Base-by-base conservation (phyloP, 2,888 invertebrate genomes). In the Drosophila stalkeri region DNA sequence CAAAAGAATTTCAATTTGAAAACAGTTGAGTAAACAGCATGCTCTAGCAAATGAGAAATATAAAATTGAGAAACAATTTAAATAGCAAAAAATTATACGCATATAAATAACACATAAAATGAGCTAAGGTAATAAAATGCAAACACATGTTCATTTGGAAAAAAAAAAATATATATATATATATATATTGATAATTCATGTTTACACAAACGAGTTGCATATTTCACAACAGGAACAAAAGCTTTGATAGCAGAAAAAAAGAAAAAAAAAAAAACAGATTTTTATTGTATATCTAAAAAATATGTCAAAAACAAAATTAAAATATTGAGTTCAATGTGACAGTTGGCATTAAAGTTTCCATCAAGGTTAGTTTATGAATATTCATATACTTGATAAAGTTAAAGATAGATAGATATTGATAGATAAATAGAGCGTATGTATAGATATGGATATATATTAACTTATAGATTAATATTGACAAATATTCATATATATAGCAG, bases 71-170 rank as follows among this genome's bases (percentile, higher is more conserved):
- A 51, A 41, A 41, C 31, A 51, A 27, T 31, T 41, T 14, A 35
- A 46, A 59, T 47, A 27, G 18, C 43, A 20, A 44, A 20, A n/a
- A 20, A 20, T 12, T 20, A 14, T 14, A 6, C 20, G 16, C 6
- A 16, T 31, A 14, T 20, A 31, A 14, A 16, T 56, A 49, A 18
- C 31, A 16, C 31, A 41, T 18, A 9, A 49, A 39, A 47, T 39
- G 39, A 37, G 23, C 12, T 63, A 18, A 33, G 27, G n/a, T 64
- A 43, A 27, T 23, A 23, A 64, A 55, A 37, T 54, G 16, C 4
- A 8, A 35, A 37, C 37, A 54, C 37, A 54, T 54, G 52, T 54
- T 23, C 33, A 20, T 37, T 54, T 37, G 9, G 16, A 37, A 14
- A 14, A 37, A 23, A 23, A 12, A 20, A 23, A 54, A 54, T 20